Base-by-base conservation (phyloP, 2,797 vertebrate species). In the Pseudochirops cupreus region DNA sequence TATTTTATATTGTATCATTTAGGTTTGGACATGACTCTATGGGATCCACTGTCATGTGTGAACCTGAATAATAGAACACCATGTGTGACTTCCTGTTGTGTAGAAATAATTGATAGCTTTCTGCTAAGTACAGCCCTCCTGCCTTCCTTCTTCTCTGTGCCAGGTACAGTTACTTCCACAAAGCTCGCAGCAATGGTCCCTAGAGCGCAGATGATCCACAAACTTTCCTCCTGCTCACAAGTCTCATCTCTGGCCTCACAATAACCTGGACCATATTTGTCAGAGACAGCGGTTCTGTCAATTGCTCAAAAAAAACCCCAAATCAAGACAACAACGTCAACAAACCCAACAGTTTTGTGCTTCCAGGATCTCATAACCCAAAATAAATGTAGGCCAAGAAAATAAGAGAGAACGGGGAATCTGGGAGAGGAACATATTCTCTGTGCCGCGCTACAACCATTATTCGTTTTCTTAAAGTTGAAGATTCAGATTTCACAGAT, bases 201-300 rank as follows among this genome's bases (percentile, higher is more conserved):
- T 56, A 39, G 53, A 59, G 55, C 91, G 59, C 0, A 31, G 58
- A 56, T 94, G 67, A 91, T 67, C 59, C 94, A 56, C 53, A 95
- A 96, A 95, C 0, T 39, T 16, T 92, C 33, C 33, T 96, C 92
- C 95, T 91, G 31, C 52, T 87, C n/a, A 54, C 24, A 95, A 92
- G 67, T 92, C 94, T 96, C 87, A 98, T 57, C 95, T 87, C 92
- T 50, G 33, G 91, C 95, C 94, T 95, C 96, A 4, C 46, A 55
- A 91, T 33, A 94, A 97, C 95, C 94, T 91, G 62, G 92, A 55
- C n/a, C 21, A 31, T 5, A 93, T 33, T 94, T 95, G 82, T 94
- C 97, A 97, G 94, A 94, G 96, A 18, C 96, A 31, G 96, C 55
- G 67, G 94, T 94, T 94, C 92, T 74, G 96, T 95, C 96, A 95